Percentiles rank a stretch among this genome's conserved stretches.
Conservation (phyloP, 2,888 invertebrate species). For the Timandra comae region DNA sequence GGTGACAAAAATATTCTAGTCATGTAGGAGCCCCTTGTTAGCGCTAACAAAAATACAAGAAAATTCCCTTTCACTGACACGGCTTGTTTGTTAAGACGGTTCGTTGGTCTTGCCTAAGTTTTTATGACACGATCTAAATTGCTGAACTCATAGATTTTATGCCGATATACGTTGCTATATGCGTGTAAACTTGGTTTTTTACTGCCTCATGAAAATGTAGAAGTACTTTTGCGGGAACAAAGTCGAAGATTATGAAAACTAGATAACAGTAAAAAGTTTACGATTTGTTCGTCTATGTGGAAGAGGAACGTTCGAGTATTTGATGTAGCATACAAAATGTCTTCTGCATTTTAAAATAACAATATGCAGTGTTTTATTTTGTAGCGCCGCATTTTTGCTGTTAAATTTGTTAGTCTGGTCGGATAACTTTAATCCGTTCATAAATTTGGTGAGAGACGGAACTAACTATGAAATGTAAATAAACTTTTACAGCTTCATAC, state of each 20-base stretch:
- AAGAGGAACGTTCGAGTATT: neutral
- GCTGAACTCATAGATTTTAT: constrained; percentile 53
- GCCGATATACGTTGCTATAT: constrained; percentile 49
- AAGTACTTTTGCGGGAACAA: constrained; percentile 20
- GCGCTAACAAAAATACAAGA: constrained; percentile 58
- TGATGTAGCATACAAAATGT: neutral
- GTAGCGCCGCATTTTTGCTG: constrained; percentile 7
- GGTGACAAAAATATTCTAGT: constrained; percentile 72
- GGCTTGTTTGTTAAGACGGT: constrained; percentile 49
- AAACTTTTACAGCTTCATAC: constrained; percentile 17
- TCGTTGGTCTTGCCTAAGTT: constrained; percentile 44
- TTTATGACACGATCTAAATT: constrained; percentile 46
- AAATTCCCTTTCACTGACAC: constrained; percentile 52
- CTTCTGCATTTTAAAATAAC: constrained; percentile 8
- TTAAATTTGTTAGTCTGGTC: constrained; percentile 25
- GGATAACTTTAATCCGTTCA: constrained; percentile 34
- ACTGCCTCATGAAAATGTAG: constrained; percentile 34
- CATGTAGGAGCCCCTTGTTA: constrained; percentile 70
- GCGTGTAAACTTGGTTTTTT: constrained; percentile 30
- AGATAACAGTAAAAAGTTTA: constrained; percentile 19
- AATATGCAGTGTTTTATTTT: constrained; percentile 2
- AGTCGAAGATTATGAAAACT: constrained; percentile 18
- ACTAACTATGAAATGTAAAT: constrained; percentile 17
- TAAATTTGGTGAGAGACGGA: constrained; percentile 28
- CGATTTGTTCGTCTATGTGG: constrained; percentile 4